Evolutionary conservation across 2,113 vertebrate genomes (phyloP).

Genomic region (Microcebus jonahi): DNA sequence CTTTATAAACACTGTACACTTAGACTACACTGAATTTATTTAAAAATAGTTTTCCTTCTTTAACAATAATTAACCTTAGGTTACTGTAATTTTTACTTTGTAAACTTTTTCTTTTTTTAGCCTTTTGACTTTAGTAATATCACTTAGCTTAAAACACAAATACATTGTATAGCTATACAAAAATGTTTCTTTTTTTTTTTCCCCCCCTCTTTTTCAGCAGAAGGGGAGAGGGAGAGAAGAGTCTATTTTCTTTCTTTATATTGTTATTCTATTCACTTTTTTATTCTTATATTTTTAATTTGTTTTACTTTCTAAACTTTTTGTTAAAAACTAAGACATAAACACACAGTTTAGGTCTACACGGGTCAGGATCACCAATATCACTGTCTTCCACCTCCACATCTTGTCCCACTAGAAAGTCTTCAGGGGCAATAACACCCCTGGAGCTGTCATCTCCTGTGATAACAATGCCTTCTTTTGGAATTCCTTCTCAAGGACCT

Average conservation of each 20-base stretch:
- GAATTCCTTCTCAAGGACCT: neutral
- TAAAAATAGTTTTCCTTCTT: neutral
- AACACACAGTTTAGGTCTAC: neutral
- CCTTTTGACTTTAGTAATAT: neutral
- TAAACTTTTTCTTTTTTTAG: neutral
- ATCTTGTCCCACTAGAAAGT: neutral
- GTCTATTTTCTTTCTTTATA: neutral
- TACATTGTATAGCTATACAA: neutral
- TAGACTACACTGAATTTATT: too few species aligned
- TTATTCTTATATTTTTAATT: neutral
- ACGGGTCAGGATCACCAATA: neutral
- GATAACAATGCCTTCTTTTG: neutral
- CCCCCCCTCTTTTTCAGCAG: too few species aligned
- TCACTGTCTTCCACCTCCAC: neutral
- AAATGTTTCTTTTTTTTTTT: neutral
- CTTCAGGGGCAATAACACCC: neutral
- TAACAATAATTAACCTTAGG: neutral
- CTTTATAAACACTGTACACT: neutral
- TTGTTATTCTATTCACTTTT: neutral
- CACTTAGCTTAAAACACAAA: neutral
- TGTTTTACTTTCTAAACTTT: neutral
- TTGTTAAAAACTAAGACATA: neutral
- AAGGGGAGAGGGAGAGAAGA: too few species aligned
- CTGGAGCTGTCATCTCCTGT: neutral
- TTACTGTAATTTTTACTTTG: neutral